These are phyloP conservation scores for Gallinago stenura DNA, from an alignment of 2,797 vertebrate genomes.

Conservation along the genomic window DNA sequence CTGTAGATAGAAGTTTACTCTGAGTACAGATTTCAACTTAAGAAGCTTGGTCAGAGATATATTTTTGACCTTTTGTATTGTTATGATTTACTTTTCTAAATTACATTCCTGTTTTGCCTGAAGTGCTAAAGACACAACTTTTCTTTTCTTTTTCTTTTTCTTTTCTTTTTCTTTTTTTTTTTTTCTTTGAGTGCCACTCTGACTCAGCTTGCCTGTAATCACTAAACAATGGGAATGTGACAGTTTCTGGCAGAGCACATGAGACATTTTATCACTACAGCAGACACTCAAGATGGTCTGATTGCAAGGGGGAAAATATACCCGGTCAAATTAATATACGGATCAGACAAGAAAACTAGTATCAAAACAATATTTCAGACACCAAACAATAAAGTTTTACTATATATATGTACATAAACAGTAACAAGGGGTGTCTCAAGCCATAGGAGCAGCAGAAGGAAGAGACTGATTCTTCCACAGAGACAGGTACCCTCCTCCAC, in stretches of 20 bases:
- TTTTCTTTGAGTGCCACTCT: background rate
- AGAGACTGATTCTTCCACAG: background rate
- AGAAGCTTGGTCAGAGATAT: background rate
- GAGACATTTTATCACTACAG: background rate
- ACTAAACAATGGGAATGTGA: background rate
- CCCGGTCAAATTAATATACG: background rate
- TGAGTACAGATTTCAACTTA: background rate
- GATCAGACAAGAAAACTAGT: background rate
- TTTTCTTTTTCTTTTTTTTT: background rate
- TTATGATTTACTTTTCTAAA: background rate
- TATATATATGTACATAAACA: background rate
- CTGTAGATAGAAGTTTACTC: background rate
- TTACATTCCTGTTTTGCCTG: background rate
- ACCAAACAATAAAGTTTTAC: background rate
- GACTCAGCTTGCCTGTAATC: background rate
- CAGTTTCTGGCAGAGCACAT: background rate
- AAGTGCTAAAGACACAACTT: background rate
- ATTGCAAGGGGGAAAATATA: background rate
- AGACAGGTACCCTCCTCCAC: background rate
- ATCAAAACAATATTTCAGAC: background rate
- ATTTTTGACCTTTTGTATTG: background rate
- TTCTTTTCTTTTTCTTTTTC: background rate
- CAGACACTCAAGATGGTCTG: background rate
- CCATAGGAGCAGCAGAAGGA: background rate
- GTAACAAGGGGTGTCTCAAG: background rate